phyloP scores from a whole-genome alignment of 92 coral and sea anemone genomes.

The Parazoanthus atlanticus region DNA sequence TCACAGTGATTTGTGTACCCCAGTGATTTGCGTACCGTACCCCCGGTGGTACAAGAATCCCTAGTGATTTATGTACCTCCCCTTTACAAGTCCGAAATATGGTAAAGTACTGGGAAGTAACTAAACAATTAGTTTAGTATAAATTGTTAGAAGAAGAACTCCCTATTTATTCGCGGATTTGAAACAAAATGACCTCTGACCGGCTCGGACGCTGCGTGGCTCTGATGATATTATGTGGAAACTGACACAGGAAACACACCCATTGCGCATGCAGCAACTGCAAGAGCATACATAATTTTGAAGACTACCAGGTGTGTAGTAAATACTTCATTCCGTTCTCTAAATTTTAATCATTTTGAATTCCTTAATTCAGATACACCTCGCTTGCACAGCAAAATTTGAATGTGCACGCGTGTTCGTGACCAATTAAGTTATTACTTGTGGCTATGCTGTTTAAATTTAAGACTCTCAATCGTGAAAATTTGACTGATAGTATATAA shows the following conservation, averaged over 20 bases:
- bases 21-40: slow-evolving; percentile 21
- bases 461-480: too few species aligned
- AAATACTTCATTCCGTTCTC: not conserved
- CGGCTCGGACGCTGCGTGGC: slow-evolving; percentile 15
- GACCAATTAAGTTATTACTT: too few species aligned
- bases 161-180: slow-evolving; percentile 2
- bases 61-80: slow-evolving; percentile 24
- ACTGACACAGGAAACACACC: slow-evolving; percentile 27
- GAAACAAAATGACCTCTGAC: slow-evolving; percentile 12
- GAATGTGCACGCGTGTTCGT: too few species aligned
- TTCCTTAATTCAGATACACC: too few species aligned
- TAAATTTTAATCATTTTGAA: too few species aligned
- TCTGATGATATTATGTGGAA: slow-evolving; percentile 15
- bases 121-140: slow-evolving; percentile 3
- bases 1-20: slow-evolving; percentile 23
- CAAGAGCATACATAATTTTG: slow-evolving; percentile 14
- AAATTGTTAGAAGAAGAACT: slow-evolving; percentile 13
- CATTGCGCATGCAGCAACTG: slow-evolving; percentile 10
- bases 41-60: slow-evolving; percentile 22
- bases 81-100: slow-evolving; percentile 5
- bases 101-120: slow-evolving; percentile 23
- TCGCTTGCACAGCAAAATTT: too few species aligned
- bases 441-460: too few species aligned
- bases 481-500: too few species aligned
- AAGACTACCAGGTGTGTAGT: slow-evolving; percentile 21